Base-by-base conservation (phyloP, 2,113 vertebrate genomes). In the Procapra przewalskii region DNA sequence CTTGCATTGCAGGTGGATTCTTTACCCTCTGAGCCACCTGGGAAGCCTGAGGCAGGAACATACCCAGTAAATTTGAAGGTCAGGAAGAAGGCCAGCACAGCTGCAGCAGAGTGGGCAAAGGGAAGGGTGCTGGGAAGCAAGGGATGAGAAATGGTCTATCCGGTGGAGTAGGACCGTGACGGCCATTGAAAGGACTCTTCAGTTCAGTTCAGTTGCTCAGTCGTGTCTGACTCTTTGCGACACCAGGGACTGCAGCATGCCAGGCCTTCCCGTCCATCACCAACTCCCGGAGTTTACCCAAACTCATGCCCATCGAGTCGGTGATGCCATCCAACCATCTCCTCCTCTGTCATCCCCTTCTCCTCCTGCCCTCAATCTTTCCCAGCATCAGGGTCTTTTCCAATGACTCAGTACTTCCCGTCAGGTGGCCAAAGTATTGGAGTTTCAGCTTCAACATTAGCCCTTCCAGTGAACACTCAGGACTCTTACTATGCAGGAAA, bases 221-320 rank as follows among this genome's bases (percentile, higher is more conserved):
- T 71, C 4, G 0, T 71, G n/a, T 71, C 19, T 0, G 2, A 40
- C 67, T 71, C 67, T 64, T 16, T 71, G n/a, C 1, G 5, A 71
- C 19, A 11, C 5, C 67, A 71, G 3, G n/a, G 2, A 23, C n/a
- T 3, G 10, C 19, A 12, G 67, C 67, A 71, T 2, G 0, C n/a
- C n/a, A 71, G 67, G 19, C 67, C 67, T 71, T n/a, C 67, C 67
- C 23, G n/a, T 40, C 67, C n/a, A 71, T 71, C 67, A 40, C n/a
- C n/a, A 71, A 40, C 67, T 40, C 10, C n/a, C 10, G 0, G 67
- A 40, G 67, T 11, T 3, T 1, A 40, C 19, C 21, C 67, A 40
- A 6, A 71, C 67, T 23, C n/a, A 5, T 23, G 19, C 5, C 19
- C 19, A 40, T 23, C 3, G 10, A 71, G 67, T 71, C 9, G 0